Base-by-base conservation (phyloP, 1,140 invertebrate genomes). In the Wiebesia pumilae region DNA sequence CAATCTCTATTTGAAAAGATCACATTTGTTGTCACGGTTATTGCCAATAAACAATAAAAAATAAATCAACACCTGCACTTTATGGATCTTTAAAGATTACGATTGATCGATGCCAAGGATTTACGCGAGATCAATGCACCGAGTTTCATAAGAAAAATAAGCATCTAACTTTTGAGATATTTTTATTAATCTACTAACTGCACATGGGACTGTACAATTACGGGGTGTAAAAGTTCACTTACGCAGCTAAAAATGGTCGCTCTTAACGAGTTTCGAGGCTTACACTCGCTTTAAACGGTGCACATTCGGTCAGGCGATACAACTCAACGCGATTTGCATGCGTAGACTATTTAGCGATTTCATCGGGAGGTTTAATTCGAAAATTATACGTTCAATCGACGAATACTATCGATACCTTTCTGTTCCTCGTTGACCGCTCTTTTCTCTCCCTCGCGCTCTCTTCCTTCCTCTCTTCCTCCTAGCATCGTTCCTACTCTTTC, bases 341-440 rank as follows among this genome's bases (percentile, higher is more conserved):
- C 80, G 87, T 88, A 89, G 89, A 92, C 89, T 92, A 89, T 92
- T 92, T 91, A 92, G 90, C 89, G 89, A 91, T 92, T 92, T 91
- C 89, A 91, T 92, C 88, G 90, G 67, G 75, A 85, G 58, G 78
- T 90, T 92, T 92, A 91, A 93, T 93, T 93, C 89, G 91, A 93
- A 90, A 93, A 93, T 93, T 93, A 93, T 93, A 92, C 93, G 88
- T 92, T 92, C 91, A 92, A 93, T 93, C 91, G 92, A 87, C 88
- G 90, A 86, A 86, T 88, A 81, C 85, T 86, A 89, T 89, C 88
- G 89, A 90, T 91, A 89, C 88, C 88, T 89, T 73, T 73, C 69
- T 40, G 69, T 73, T 73, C 69, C 35, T 27, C 35, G 3, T 69
- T 33, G 24, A 71, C 88, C 35, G 35, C 16, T 90, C 88, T 12